Evolutionary conservation across 2,888 invertebrate genomes (phyloP).

Genomic region (Philereme vetulata): DNA sequence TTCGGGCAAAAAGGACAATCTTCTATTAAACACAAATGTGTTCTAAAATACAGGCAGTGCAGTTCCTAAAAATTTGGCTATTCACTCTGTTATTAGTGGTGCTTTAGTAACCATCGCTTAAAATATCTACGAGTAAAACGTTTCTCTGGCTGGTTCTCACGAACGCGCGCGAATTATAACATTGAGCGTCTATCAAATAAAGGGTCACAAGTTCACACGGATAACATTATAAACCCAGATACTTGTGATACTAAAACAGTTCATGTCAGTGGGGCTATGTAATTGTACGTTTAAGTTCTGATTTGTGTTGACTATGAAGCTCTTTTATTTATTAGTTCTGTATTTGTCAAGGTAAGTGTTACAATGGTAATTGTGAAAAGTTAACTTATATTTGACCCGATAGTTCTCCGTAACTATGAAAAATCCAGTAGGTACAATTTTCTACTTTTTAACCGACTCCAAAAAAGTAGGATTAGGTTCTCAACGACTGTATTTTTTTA

Average conservation of each 20-base stretch:
- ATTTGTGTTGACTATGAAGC: constrained; percentile 40
- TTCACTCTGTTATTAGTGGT: background rate
- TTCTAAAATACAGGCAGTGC: too few species aligned
- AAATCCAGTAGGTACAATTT: too few species aligned
- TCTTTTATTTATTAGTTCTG: constrained; percentile 42
- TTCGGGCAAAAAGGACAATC: too few species aligned
- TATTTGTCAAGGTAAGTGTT: constrained; percentile 46
- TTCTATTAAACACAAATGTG: too few species aligned
- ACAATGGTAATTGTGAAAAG: background rate
- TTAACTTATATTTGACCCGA: background rate
- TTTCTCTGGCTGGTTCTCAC: constrained; percentile 21
- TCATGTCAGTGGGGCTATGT: constrained; percentile 38
- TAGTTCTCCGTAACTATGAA: too few species aligned
- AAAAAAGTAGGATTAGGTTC: too few species aligned
- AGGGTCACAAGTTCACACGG: constrained; percentile 69
- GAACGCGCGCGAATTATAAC: constrained; percentile 37
- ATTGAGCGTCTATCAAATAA: constrained; percentile 38
- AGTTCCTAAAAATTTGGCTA: background rate
- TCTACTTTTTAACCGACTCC: too few species aligned
- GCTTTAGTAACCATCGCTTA: background rate
- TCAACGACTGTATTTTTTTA: too few species aligned
- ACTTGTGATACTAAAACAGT: constrained; percentile 33
- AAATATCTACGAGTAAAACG: background rate
- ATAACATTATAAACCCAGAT: constrained; percentile 46
- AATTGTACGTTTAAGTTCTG: constrained; percentile 26